A percentile compares a stretch with the other conserved stretches of the same genome.
Conservation (phyloP, 2,888 invertebrate species). For the Drosophila acutilabella region DNA sequence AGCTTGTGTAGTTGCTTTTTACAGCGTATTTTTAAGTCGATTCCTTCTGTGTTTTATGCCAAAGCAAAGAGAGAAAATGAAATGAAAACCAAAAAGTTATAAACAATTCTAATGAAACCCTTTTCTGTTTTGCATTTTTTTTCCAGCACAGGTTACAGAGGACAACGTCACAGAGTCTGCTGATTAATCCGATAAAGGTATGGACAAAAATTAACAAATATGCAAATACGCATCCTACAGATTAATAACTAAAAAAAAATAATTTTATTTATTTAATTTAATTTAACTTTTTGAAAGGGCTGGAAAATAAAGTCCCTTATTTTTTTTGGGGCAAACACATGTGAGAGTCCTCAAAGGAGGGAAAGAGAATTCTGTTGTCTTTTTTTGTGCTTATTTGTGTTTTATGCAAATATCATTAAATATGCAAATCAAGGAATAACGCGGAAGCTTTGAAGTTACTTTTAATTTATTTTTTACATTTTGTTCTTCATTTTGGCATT, state of each 20-base stretch:
- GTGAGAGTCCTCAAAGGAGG: not conserved
- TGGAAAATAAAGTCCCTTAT: not conserved
- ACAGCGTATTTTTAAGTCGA: slow-evolving; percentile 3
- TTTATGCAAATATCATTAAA: slow-evolving; percentile 72
- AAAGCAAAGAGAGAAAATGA: slow-evolving; percentile 6
- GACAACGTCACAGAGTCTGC: slow-evolving; percentile 31
- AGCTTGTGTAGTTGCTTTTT: no score
- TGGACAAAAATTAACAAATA: slow-evolving; percentile 27
- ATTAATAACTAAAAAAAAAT: not conserved
- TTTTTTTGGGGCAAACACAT: not conserved
- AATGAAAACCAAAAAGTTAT: slow-evolving; percentile 55
- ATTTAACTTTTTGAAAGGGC: no score
- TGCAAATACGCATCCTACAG: not conserved
- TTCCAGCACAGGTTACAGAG: not conserved
- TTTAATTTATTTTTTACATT: slow-evolving; percentile 56
- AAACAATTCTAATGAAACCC: slow-evolving; percentile 62
- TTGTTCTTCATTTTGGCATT: not conserved
- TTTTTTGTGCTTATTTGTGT: slow-evolving; percentile 26
- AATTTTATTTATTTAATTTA: not conserved
- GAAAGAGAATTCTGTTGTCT: slow-evolving; percentile 4
- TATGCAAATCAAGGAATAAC: slow-evolving; percentile 65
- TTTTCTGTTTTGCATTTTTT: slow-evolving; percentile 20
- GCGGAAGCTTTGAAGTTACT: slow-evolving; percentile 55
- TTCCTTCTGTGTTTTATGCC: not conserved
- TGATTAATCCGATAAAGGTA: slow-evolving; percentile 74